Percentiles rank a stretch among this genome's conserved stretches.
Evolutionary conservation across 2,888 invertebrate species (phyloP).

Genomic region (Disparrhopalites patrizii): DNA sequence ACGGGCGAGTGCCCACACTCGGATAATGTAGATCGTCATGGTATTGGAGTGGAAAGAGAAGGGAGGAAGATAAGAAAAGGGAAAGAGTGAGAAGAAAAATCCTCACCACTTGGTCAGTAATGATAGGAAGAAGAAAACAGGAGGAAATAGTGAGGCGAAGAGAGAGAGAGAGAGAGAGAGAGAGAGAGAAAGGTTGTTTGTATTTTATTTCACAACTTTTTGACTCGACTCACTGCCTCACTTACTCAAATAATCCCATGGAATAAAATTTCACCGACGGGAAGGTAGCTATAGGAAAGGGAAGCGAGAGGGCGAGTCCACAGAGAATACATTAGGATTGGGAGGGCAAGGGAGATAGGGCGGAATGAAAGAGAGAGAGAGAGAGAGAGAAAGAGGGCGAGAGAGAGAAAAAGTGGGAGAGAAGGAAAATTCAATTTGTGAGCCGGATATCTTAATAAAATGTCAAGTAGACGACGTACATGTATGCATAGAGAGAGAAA

Average conservation of each 20-base stretch:
- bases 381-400: background rate
- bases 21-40: no score
- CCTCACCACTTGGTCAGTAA: background rate
- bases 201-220: background rate
- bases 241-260: background rate
- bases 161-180: no score
- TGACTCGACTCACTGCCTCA: background rate
- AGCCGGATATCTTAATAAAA: slow-evolving; percentile 16
- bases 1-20: no score
- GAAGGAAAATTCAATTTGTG: slow-evolving; percentile 16
- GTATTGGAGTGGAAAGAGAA: no score
- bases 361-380: background rate
- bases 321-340: no score
- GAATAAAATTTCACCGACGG: background rate
- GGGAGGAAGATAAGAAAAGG: background rate
- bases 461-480: slow-evolving; percentile 7
- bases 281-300: background rate
- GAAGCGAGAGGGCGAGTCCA: background rate
- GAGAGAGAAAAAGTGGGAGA: background rate
- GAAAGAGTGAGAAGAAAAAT: background rate
- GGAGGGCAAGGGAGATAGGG: background rate
- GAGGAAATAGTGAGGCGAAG: no score
- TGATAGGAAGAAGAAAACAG: no score
- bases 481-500: no score
- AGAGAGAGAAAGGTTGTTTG: background rate